phyloP scores from a whole-genome alignment of 2,797 vertebrate species.

The Gymnoscopelus microlampas region DNA sequence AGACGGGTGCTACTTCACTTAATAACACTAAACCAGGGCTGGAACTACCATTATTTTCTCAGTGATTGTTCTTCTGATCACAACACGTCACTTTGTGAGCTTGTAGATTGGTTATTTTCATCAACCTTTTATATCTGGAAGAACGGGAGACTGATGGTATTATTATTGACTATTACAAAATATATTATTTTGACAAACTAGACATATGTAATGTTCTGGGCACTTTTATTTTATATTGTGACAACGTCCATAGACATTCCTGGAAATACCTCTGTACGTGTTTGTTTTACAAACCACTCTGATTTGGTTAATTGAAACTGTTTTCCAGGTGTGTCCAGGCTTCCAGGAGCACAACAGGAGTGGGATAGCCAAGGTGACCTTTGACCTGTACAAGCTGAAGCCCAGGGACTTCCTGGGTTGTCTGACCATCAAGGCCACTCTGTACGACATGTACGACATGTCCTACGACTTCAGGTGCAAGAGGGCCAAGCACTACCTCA shows the following conservation, averaged over 20 bases:
- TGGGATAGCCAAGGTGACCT: slow-evolving; percentile 85
- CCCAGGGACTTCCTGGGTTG: slow-evolving; percentile 88
- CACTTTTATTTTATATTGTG: no score
- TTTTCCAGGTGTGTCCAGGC: slow-evolving; percentile 33
- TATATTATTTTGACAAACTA: no score
- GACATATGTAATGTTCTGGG: no score
- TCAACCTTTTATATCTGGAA: no score
- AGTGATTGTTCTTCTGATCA: no score
- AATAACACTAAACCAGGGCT: no score
- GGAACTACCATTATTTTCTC: no score
- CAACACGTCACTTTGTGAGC: no score
- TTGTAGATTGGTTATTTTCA: no score
- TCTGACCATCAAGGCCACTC: slow-evolving; percentile 82
- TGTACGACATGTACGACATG: slow-evolving; percentile 85
- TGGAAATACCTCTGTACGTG: not conserved
- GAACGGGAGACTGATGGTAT: no score
- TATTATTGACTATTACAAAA: no score
- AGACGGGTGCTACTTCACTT: not conserved
- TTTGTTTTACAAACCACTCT: not conserved
- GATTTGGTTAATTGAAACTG: not conserved
- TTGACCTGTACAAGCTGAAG: slow-evolving; percentile 87
- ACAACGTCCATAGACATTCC: no score
- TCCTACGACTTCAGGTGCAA: slow-evolving; percentile 85
- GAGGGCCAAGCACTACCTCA: slow-evolving; percentile 77
- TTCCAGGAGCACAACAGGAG: slow-evolving; percentile 74